Percentiles rank a stretch among this genome's conserved stretches.
Evolutionary conservation across 2,797 vertebrate genomes (phyloP).

Genomic region (Protosalanx chinensis): DNA sequence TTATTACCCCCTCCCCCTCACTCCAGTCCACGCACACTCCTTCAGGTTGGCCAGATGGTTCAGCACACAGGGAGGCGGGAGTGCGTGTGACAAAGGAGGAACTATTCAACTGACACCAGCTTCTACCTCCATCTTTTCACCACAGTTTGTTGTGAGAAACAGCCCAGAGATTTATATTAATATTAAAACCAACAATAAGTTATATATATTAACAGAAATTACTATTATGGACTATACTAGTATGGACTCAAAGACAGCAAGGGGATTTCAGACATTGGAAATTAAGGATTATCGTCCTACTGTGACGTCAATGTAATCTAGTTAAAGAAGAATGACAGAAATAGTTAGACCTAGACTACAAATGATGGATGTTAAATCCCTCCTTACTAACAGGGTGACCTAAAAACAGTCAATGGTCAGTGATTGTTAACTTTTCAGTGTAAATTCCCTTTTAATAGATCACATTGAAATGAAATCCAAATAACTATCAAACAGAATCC

Average conservation of each 20-base stretch:
- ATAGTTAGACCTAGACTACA: conserved; percentile 46
- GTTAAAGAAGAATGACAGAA: conserved; percentile 37
- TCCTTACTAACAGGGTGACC: conserved; percentile 27
- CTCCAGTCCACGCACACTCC: not conserved
- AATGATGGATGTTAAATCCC: conserved; percentile 47
- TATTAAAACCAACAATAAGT: too few species aligned
- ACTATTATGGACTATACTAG: too few species aligned
- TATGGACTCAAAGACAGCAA: not conserved
- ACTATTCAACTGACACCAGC: conserved; percentile 17
- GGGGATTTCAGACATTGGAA: not conserved
- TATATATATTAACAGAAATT: not conserved
- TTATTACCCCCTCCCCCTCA: conserved; percentile 50
- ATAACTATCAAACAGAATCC: not conserved
- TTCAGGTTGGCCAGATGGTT: conserved; percentile 58
- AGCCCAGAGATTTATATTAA: not conserved
- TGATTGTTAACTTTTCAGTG: not conserved
- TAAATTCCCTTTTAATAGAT: not conserved
- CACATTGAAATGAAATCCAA: not conserved
- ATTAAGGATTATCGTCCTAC: conserved; percentile 43
- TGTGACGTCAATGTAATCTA: conserved; percentile 46
- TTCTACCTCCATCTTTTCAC: not conserved
- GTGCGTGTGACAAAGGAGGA: conserved; percentile 8
- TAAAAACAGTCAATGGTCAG: conserved; percentile 17
- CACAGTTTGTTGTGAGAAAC: not conserved
- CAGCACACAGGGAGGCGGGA: conserved; percentile 15